A percentile compares a stretch with the other conserved stretches of the same genome.
Conservation (phyloP, 2,797 vertebrate species). For the Cyprinodon diabolis region DNA sequence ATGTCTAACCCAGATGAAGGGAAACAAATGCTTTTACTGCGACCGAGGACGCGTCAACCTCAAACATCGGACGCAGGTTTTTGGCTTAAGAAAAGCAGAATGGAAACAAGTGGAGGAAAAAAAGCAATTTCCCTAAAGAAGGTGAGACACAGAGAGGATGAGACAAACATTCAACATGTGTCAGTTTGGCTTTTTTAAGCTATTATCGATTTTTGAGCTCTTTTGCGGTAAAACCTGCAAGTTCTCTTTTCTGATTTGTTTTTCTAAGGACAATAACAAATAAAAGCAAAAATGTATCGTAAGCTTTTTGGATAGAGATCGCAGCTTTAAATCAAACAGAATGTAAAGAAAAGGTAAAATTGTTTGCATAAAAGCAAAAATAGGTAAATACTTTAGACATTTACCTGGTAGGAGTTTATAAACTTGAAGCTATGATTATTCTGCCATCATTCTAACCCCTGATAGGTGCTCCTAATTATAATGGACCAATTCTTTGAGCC, state of each 20-base stretch:
- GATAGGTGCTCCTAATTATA: no score
- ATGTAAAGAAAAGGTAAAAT: not conserved
- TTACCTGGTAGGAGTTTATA: not conserved
- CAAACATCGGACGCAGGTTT: slow-evolving; percentile 41
- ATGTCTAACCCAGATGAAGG: slow-evolving; percentile 65
- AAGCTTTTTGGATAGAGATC: not conserved
- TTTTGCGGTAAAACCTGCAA: not conserved
- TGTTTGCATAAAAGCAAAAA: not conserved
- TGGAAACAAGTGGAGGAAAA: slow-evolving; percentile 19
- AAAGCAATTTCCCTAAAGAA: slow-evolving; percentile 57
- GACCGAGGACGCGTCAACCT: slow-evolving; percentile 74
- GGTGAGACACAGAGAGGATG: slow-evolving; percentile 25
- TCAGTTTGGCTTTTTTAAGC: not conserved
- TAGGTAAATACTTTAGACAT: not conserved
- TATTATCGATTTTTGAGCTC: not conserved
- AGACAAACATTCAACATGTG: slow-evolving; percentile 13
- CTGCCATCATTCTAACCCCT: no score
- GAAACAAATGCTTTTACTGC: slow-evolving; percentile 76
- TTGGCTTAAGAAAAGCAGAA: slow-evolving; percentile 38
- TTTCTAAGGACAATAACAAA: not conserved
- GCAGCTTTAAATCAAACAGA: not conserved
- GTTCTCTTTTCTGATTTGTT: slow-evolving; percentile 2
- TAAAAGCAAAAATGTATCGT: not conserved
- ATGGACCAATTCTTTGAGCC: no score
- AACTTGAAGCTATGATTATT: no score